These are phyloP conservation scores for Zosterops hypoxanthus DNA, from an alignment of 2,113 vertebrate genomes.

Conservation along the genomic window DNA sequence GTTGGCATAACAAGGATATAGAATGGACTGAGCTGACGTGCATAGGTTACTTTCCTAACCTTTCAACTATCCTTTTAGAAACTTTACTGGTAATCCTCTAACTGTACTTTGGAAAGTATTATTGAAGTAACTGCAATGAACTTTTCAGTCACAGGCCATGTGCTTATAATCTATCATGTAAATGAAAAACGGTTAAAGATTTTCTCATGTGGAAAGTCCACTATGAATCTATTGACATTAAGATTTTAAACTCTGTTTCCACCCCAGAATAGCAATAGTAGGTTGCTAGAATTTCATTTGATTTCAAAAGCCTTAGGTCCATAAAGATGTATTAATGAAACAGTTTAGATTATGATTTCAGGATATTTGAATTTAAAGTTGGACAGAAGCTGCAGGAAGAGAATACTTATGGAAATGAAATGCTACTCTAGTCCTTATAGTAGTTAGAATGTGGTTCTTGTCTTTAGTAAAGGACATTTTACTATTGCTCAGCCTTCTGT, in stretches of 20 bases:
- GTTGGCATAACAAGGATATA: background rate
- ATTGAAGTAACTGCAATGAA: background rate
- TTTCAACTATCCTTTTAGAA: background rate
- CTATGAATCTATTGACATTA: background rate
- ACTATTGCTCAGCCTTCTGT: background rate
- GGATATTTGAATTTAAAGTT: background rate
- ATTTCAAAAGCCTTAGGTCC: background rate
- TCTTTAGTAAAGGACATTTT: slow-evolving; percentile 17
- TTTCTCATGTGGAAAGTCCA: background rate
- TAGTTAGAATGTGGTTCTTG: background rate
- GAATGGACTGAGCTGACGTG: background rate
- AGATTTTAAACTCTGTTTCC: background rate
- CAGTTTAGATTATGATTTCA: background rate
- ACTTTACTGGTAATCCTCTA: background rate
- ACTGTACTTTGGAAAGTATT: background rate
- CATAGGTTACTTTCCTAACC: background rate
- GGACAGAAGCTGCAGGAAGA: background rate
- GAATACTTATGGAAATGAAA: background rate
- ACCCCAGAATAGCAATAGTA: background rate
- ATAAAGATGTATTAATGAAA: background rate
- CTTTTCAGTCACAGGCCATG: background rate
- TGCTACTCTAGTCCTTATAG: background rate
- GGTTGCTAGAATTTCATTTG: background rate
- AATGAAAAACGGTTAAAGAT: background rate
- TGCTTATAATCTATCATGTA: background rate